phyloP scores from a whole-genome alignment of 1,140 invertebrate species.

The Panonychus citri region DNA sequence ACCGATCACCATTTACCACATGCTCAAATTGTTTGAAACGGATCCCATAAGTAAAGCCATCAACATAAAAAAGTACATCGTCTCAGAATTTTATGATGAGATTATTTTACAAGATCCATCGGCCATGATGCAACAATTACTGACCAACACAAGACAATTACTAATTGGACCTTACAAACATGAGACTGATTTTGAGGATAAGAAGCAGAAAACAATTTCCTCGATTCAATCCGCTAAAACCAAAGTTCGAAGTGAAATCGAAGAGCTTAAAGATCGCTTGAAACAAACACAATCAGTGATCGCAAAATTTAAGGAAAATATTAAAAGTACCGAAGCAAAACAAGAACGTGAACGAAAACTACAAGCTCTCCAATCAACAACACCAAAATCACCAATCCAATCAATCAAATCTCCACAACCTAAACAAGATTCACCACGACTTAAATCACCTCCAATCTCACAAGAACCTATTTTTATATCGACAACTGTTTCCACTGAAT shows the following conservation, averaged over 20 bases:
- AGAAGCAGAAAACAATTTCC: constrained; percentile 54
- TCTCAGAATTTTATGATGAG: constrained; percentile 19
- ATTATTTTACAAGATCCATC: constrained; percentile 74
- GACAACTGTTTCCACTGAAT: no score
- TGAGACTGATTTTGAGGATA: constrained; percentile 80
- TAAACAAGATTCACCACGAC: no score
- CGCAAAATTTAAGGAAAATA: constrained; percentile 61
- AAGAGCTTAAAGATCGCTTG: constrained; percentile 60
- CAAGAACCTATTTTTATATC: no score
- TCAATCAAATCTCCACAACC: no score
- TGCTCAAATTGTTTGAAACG: constrained; percentile 75
- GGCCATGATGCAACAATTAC: constrained; percentile 64
- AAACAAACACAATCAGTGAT: constrained; percentile 73
- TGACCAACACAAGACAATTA: constrained; percentile 45
- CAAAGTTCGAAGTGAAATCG: constrained; percentile 59
- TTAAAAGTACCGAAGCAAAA: constrained; percentile 19
- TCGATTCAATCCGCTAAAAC: constrained; percentile 52
- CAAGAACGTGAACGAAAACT: neutral
- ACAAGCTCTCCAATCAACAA: no score
- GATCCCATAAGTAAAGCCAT: constrained; percentile 9
- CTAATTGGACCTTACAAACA: constrained; percentile 50
- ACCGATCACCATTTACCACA: constrained; percentile 74
- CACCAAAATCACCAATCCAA: no score
- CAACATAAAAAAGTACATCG: constrained; percentile 7
- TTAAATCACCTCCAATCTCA: no score